Percentiles rank a stretch among this genome's conserved stretches.
These are phyloP conservation scores for Idaea aversata DNA, from an alignment of 2,888 invertebrate species.

Conservation along the genomic window DNA sequence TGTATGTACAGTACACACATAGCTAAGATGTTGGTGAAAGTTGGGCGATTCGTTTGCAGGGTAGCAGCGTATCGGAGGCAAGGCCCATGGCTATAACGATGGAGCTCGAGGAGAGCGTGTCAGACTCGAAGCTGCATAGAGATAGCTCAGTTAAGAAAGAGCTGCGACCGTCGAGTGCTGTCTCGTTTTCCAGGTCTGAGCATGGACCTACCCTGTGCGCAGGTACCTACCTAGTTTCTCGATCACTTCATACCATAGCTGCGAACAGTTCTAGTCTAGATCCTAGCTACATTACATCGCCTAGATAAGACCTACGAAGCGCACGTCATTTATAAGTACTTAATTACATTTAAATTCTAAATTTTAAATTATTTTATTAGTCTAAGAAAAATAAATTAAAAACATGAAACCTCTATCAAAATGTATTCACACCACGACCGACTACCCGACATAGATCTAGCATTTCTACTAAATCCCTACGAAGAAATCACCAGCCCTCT, in stretches of 20 bases:
- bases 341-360: not conserved
- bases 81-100: conserved; percentile 73
- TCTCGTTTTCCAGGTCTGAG: conserved; percentile 70
- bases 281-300: conserved; percentile 8
- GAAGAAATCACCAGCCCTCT: not conserved
- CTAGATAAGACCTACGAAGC: not conserved
- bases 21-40: conserved; percentile 39
- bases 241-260: not conserved
- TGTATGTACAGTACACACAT: conserved; percentile 24
- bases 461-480: not conserved
- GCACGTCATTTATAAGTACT: not conserved
- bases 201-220: conserved; percentile 61
- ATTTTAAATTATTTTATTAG: not conserved
- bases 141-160: conserved; percentile 68
- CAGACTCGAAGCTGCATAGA: conserved; percentile 73
- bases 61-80: conserved; percentile 33
- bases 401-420: not conserved
- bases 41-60: conserved; percentile 49
- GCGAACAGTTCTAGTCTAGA: conserved; percentile 14
- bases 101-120: conserved; percentile 71
- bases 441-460: not conserved
- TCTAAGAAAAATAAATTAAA: not conserved
- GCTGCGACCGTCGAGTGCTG: conserved; percentile 65
- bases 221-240: conserved; percentile 14
- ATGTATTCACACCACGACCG: not conserved